A percentile compares a stretch with the other conserved stretches of the same genome.
Evolutionary conservation across 2,113 vertebrate species (phyloP).

Genomic region (Poicephalus meyeri): DNA sequence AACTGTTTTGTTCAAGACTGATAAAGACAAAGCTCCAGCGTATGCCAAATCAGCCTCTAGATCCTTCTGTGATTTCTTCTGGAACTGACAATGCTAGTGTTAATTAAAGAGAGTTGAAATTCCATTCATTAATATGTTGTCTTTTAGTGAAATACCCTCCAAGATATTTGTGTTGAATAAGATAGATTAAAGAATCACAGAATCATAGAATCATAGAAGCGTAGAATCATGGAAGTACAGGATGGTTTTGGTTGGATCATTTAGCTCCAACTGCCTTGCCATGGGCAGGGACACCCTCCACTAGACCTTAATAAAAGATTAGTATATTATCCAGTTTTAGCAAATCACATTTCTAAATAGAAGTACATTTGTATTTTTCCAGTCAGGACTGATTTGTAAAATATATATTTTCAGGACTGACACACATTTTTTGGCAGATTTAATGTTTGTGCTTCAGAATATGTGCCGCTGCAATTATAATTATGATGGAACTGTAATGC

Average conservation of each 20-base stretch:
- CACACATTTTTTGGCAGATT: not conserved
- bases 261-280: not conserved
- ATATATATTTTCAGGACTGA: not conserved
- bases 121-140: conserved; percentile 26
- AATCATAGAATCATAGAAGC: not conserved
- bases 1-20: not conserved
- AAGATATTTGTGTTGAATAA: conserved; percentile 67
- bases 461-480: not conserved
- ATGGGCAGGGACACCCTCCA: not conserved
- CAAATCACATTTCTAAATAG: not conserved
- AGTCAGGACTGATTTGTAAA: not conserved
- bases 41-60: not conserved
- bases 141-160: conserved; percentile 61
- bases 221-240: not conserved
- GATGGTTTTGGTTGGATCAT: not conserved
- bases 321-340: not conserved
- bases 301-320: not conserved
- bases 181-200: not conserved
- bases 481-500: not conserved
- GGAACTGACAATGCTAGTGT: not conserved
- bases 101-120: conserved; percentile 57
- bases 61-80: conserved; percentile 36
- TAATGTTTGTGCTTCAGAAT: not conserved
- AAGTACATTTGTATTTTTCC: not conserved
- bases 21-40: not conserved